Conservation (phyloP, 2,797 vertebrate species). For the Rhinophrynus dorsalis region DNA sequence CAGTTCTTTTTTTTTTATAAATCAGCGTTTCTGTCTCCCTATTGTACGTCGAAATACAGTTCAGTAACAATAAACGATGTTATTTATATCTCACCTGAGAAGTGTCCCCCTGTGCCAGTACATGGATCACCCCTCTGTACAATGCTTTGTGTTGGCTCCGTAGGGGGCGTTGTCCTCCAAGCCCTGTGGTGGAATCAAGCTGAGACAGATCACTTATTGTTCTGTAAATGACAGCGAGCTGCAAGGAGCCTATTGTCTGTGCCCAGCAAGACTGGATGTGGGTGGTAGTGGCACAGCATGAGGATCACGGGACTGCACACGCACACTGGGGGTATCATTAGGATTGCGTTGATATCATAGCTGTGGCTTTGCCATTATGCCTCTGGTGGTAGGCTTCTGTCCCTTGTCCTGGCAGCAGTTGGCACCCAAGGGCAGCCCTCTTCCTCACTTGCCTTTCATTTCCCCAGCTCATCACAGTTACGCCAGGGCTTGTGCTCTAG, state of each 20-base stretch:
- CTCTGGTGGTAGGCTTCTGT: too few relatives aligned
- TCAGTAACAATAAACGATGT: too few relatives aligned
- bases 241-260: neutral
- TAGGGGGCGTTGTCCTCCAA: slow-evolving; percentile 3
- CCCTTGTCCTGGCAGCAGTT: too few relatives aligned
- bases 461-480: too few relatives aligned
- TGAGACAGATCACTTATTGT: slow-evolving; percentile 10
- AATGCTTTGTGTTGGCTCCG: neutral
- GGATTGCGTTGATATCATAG: neutral
- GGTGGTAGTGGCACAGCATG: neutral
- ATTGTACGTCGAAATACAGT: too few relatives aligned
- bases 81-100: too few relatives aligned
- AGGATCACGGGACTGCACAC: neutral
- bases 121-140: neutral
- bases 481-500: neutral
- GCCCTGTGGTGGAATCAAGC: neutral
- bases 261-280: neutral
- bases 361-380: neutral
- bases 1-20: too few relatives aligned
- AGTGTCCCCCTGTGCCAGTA: too few relatives aligned
- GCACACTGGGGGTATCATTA: neutral
- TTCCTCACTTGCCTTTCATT: too few relatives aligned
- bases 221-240: neutral
- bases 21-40: too few relatives aligned
- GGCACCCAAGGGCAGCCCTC: too few relatives aligned